Percentiles rank a stretch among this genome's conserved stretches.
Conservation (phyloP, 2,113 vertebrate genomes). For the Acanthochromis polyacanthus region DNA sequence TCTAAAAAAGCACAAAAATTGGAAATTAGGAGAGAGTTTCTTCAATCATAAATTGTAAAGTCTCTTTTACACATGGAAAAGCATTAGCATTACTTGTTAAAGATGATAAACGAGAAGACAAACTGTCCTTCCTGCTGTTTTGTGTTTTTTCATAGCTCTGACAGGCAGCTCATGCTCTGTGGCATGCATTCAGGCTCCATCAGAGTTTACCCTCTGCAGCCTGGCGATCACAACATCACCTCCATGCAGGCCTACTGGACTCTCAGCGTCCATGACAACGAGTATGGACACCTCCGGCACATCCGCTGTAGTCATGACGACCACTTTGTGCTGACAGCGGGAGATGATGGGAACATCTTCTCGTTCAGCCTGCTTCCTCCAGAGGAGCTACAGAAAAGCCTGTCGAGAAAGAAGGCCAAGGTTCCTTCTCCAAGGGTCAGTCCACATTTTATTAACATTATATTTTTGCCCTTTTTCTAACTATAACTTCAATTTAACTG, state of each 20-base stretch:
- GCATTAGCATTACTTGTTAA: neutral
- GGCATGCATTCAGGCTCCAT: constrained; percentile 92
- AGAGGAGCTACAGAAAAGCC: constrained; percentile 74
- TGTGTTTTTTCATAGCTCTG: constrained; percentile 74
- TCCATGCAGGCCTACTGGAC: constrained; percentile 88
- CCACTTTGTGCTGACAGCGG: constrained; percentile 88
- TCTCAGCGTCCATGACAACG: constrained; percentile 89
- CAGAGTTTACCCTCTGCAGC: constrained; percentile 85
- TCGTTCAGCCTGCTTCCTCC: constrained; percentile 85
- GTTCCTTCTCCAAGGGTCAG: constrained; percentile 89
- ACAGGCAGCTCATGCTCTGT: constrained; percentile 87
- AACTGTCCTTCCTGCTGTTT: neutral
- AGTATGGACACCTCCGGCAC: constrained; percentile 85
- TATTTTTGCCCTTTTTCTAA: no score
- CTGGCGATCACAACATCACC: constrained; percentile 54
- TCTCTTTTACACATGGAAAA: no score
- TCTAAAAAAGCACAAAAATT: no score
- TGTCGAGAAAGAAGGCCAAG: constrained; percentile 71
- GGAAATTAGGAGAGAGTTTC: no score
- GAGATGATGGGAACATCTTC: constrained; percentile 95
- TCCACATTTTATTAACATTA: neutral
- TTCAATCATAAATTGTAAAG: no score
- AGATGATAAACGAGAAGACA: neutral
- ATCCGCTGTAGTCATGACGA: constrained; percentile 88
- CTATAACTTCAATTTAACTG: no score